Evolutionary conservation across 2,113 vertebrate genomes (phyloP).

Genomic region (Suncus etruscus): DNA sequence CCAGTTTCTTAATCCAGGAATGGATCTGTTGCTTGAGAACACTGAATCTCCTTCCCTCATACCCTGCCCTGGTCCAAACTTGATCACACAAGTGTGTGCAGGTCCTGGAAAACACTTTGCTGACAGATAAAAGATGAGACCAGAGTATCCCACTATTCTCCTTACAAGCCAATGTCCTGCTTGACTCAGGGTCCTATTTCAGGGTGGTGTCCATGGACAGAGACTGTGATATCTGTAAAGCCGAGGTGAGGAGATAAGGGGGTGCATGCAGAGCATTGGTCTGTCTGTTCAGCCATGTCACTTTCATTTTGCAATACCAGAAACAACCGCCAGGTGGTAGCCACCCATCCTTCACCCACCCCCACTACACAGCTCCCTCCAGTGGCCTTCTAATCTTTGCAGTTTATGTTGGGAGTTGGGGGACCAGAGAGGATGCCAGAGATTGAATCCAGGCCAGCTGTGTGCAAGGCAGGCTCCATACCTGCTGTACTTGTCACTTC

Average conservation of each 20-base stretch:
- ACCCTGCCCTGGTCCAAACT: neutral
- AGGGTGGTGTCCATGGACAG: neutral
- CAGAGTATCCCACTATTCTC: neutral
- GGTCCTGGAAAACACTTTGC: neutral
- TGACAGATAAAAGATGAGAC: neutral
- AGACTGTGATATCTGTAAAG: neutral
- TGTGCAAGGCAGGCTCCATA: too few species aligned
- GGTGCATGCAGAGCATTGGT: neutral
- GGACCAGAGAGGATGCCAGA: too few species aligned
- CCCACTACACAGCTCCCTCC: too few species aligned
- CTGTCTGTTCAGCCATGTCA: neutral
- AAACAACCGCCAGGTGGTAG: conserved; percentile 28
- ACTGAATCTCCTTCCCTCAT: too few species aligned
- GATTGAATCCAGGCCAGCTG: too few species aligned
- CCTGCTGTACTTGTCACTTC: too few species aligned
- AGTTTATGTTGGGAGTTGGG: too few species aligned
- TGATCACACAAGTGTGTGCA: neutral
- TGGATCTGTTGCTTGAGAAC: neutral
- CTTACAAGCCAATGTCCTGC: neutral
- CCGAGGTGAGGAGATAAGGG: neutral
- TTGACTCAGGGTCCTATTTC: neutral
- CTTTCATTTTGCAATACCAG: neutral
- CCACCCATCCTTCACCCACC: neutral
- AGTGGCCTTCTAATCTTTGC: too few species aligned
- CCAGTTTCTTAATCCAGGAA: neutral